These are phyloP conservation scores for Ochropleura plecta DNA, from an alignment of 2,888 invertebrate species.

Conservation along the genomic window DNA sequence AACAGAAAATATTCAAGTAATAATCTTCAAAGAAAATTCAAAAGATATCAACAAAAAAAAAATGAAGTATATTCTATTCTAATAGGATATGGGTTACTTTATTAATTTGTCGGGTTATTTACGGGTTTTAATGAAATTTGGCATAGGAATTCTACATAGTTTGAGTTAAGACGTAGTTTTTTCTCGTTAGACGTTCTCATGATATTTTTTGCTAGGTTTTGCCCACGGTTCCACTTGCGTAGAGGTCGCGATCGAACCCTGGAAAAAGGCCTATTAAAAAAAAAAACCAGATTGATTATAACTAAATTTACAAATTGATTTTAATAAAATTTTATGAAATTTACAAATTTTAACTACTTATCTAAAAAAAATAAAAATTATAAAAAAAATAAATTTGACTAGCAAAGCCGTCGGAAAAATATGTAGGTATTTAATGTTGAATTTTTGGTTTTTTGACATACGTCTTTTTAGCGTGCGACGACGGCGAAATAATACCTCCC, in stretches of 20 bases:
- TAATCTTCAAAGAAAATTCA: neutral
- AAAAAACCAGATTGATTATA: neutral
- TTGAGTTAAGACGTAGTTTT: neutral
- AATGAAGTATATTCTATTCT: neutral
- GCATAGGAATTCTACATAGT: neutral
- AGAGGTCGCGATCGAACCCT: neutral
- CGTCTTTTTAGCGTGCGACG: neutral
- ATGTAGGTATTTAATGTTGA: too few relatives aligned
- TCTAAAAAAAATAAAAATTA: too few relatives aligned
- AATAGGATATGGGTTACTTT: neutral
- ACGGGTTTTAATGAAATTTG: neutral
- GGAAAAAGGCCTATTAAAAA: neutral
- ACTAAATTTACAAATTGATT: too few relatives aligned
- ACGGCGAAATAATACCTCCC: slow-evolving; percentile 26
- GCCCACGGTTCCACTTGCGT: neutral
- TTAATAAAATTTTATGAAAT: too few relatives aligned
- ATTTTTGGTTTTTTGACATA: neutral
- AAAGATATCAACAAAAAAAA: too few relatives aligned
- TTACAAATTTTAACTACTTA: too few relatives aligned
- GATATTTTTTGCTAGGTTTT: neutral
- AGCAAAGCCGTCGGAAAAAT: too few relatives aligned
- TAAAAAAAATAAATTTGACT: neutral
- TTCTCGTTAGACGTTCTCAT: neutral
- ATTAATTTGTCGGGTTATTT: neutral
- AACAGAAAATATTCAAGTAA: neutral